Evolutionary conservation across 2,113 vertebrate genomes (phyloP).

Genomic region (Phaethornis superciliosus): DNA sequence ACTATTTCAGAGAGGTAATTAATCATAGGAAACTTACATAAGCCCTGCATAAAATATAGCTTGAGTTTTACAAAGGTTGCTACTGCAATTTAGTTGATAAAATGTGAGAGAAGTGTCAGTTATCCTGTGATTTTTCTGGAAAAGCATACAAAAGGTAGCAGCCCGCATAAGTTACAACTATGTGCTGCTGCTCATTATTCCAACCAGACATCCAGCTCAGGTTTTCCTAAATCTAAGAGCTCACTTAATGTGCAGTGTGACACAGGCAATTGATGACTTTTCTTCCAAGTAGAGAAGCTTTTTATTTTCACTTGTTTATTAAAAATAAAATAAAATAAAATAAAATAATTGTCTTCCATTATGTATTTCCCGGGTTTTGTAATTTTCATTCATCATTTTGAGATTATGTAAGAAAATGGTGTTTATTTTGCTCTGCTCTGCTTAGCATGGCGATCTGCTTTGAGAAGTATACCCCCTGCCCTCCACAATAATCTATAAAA

Average conservation of each 20-base stretch:
- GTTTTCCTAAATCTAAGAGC: background rate
- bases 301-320: background rate
- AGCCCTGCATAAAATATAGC: background rate
- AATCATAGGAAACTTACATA: background rate
- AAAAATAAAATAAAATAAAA: background rate
- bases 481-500: background rate
- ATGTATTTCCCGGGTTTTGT: background rate
- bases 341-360: background rate
- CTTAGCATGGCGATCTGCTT: background rate
- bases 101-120: background rate
- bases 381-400: background rate
- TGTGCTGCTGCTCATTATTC: background rate
- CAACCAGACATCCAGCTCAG: background rate
- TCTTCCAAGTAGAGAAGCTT: background rate
- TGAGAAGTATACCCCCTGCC: background rate
- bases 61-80: background rate
- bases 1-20: background rate
- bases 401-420: background rate
- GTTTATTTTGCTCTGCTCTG: background rate
- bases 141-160: background rate
- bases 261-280: background rate
- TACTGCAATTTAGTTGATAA: background rate
- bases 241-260: background rate
- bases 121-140: background rate
- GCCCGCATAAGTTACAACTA: background rate